Evolutionary conservation across 2,888 invertebrate genomes (phyloP).

Genomic region (Hedychridium roseum): DNA sequence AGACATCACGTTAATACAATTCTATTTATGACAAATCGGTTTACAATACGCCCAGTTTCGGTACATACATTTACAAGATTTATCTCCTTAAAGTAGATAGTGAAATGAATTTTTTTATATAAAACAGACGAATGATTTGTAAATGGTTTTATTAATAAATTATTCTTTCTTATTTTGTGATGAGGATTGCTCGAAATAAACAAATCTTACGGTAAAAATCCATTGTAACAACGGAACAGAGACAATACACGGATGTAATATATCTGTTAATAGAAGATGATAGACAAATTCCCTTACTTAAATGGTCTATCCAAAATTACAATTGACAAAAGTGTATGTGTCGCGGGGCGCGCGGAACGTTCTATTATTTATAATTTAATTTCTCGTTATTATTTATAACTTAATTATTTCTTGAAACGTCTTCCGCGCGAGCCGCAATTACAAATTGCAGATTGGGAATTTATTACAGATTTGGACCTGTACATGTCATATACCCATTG

Average conservation of each 20-base stretch:
- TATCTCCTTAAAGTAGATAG: background rate
- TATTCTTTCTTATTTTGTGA: constrained; percentile 59
- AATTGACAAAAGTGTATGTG: constrained; percentile 59
- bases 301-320: constrained; percentile 59
- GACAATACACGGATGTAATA: constrained; percentile 54
- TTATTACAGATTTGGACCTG: constrained; percentile 59
- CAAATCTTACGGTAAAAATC: constrained; percentile 60
- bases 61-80: too few species aligned
- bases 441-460: constrained; percentile 54
- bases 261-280: constrained; percentile 47
- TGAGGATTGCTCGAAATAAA: constrained; percentile 61
- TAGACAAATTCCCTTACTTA: constrained; percentile 43
- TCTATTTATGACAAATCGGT: too few species aligned
- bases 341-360: constrained; percentile 57
- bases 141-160: constrained; percentile 64
- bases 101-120: background rate
- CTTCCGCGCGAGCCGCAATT: constrained; percentile 57
- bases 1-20: too few species aligned
- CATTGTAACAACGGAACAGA: constrained; percentile 58
- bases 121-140: constrained; percentile 46
- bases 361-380: constrained; percentile 42
- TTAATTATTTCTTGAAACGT: constrained; percentile 29
- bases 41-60: too few species aligned
- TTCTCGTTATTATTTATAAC: constrained; percentile 39
- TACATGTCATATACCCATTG: constrained; percentile 56